Base-by-base conservation (phyloP, 1,140 invertebrate genomes). In the Scaptomyza pallida region DNA sequence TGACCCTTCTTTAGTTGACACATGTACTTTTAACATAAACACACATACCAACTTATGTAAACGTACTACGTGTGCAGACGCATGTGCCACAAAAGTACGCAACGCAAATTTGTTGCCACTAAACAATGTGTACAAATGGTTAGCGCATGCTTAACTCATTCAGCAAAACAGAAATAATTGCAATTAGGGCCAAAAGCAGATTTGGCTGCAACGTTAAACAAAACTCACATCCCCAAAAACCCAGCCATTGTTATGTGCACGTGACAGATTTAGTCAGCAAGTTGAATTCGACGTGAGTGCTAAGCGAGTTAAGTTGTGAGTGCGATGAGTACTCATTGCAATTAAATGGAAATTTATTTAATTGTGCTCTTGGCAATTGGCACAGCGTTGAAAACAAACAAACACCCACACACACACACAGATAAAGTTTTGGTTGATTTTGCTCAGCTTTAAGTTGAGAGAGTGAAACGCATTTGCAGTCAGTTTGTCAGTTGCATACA, bases 311-410 rank as follows among this genome's bases (percentile, higher is more conserved):
- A 23, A 70, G 26, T 37, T 21, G 37, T 44, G 37, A 48, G n/a
- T 41, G 54, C 45, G 33, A 43, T 43, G 21, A 71, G 41, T 59
- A 33, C 47, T 55, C 37, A 55, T 45, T 17, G 37, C 13, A 26
- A 19, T 61, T 68, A 52, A 75, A 68, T 75, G 40, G 35, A 75
- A 72, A 68, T 75, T 52, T 73, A 57, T 68, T 62, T 68, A 75
- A 75, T 72, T 68, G 70, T 19, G 12, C 30, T 40, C 15, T 41
- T 43, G 52, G 37, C 52, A 55, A 26, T 26, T 43, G 37, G 37
- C 37, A 35, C 48, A 51, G 37, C 16, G 48, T 16, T 16, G 26
- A 37, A 37, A 8, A 13, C 23, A 30, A 26, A 13, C n/a, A n/a
- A n/a, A n/a, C n/a, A n/a, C n/a, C 6, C 15, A 21, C 19, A 10